Conservation (phyloP, 2,113 vertebrate species). For the Pteruthius melanotis region DNA sequence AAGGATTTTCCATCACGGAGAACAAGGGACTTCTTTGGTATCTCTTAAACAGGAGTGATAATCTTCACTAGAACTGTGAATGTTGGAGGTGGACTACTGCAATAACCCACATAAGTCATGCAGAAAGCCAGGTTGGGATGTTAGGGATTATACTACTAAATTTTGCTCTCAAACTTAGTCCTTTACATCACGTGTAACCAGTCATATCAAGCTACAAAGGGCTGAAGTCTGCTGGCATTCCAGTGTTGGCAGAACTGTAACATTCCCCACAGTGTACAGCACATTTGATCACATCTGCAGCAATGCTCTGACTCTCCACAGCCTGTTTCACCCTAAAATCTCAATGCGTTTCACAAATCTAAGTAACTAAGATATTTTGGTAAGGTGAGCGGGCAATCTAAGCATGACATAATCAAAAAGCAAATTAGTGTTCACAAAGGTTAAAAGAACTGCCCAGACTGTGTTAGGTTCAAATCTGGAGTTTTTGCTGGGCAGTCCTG, state of each 20-base stretch:
- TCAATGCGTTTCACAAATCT: neutral
- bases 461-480: neutral
- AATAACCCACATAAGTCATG: neutral
- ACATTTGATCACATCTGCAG: neutral
- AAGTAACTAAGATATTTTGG: neutral
- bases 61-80: neutral
- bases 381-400: neutral
- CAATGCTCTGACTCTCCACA: neutral
- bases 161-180: neutral
- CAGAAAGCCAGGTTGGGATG: neutral
- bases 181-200: rapidly evolving
- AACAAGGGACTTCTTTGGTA: neutral
- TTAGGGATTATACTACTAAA: neutral
- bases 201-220: neutral
- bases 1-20: neutral
- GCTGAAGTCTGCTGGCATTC: neutral
- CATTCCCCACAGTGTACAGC: neutral
- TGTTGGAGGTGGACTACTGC: neutral
- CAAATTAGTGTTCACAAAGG: neutral
- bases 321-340: neutral
- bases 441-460: neutral
- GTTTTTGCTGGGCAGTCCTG: neutral
- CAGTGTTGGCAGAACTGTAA: neutral
- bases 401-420: neutral
- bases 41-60: neutral